Conservation (phyloP, 2,797 vertebrate species). For the Takifugu rubripes region DNA sequence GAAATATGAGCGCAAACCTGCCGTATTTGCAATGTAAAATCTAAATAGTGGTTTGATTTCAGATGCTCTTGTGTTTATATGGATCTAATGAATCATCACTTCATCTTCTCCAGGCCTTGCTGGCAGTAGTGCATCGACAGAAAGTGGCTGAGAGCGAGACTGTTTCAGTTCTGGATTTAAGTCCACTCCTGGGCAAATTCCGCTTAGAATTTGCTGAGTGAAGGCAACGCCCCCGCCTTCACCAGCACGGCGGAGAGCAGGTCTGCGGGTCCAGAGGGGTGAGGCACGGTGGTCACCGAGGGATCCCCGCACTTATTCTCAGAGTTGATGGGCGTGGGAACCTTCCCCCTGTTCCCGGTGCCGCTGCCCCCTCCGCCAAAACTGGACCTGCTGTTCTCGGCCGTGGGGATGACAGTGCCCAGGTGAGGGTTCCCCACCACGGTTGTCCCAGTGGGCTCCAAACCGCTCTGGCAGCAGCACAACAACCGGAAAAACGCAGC, state of each 20-base stretch:
- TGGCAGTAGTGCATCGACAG: conserved; percentile 36
- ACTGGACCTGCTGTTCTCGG: conserved; percentile 77
- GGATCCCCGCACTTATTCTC: conserved; percentile 60
- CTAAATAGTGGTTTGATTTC: conserved; percentile 50
- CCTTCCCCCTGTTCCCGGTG: conserved; percentile 56
- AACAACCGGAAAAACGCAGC: conserved; percentile 72
- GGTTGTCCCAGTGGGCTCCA: conserved; percentile 48
- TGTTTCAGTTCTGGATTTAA: conserved; percentile 16
- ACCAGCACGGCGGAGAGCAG: conserved; percentile 78
- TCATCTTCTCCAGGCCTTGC: conserved; percentile 12
- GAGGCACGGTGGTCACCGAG: conserved; percentile 40
- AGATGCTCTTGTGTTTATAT: conserved; percentile 10
- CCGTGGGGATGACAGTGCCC: conserved; percentile 67
- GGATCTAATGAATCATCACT: not conserved
- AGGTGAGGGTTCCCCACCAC: conserved; percentile 50
- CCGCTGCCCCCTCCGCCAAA: conserved; percentile 52
- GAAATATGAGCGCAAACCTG: not conserved
- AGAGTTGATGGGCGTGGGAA: conserved; percentile 49
- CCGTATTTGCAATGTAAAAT: conserved; percentile 2
- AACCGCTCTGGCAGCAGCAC: conserved; percentile 66
- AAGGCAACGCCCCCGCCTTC: conserved; percentile 71
- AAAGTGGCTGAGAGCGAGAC: conserved; percentile 45
- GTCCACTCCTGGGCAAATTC: conserved; percentile 10
- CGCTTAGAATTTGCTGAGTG: conserved; percentile 73
- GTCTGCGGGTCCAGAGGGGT: conserved; percentile 64